phyloP scores from a whole-genome alignment of 2,113 vertebrate species.

The Nerophis lumbriciformis region DNA sequence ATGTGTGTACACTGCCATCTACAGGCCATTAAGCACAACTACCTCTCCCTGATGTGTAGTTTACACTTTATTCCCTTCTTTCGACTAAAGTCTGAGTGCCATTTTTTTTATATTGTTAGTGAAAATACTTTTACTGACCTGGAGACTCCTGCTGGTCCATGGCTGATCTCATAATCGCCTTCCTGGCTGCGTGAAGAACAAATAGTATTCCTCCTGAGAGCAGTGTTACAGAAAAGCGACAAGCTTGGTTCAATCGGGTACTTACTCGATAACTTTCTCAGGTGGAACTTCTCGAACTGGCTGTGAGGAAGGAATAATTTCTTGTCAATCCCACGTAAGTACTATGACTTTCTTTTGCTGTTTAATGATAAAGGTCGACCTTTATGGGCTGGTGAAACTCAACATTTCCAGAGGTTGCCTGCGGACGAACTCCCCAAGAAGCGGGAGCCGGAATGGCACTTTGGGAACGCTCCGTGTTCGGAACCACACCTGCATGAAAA shows the following conservation, averaged over 20 bases:
- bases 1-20: conserved; percentile 40
- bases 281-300: conserved; percentile 71
- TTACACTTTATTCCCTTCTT: background rate
- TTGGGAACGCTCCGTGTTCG: conserved; percentile 18
- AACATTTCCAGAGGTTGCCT: conserved; percentile 69
- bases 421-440: conserved; percentile 62
- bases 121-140: conserved; percentile 68
- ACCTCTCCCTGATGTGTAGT: conserved; percentile 1
- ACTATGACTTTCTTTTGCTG: background rate
- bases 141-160: conserved; percentile 78
- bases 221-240: background rate
- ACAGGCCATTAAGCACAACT: conserved; percentile 22
- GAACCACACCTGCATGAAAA: conserved; percentile 6
- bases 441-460: conserved; percentile 17
- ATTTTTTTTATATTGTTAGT: background rate
- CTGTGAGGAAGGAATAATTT: conserved; percentile 59
- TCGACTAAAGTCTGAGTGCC: background rate
- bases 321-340: background rate
- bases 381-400: conserved; percentile 72
- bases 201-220: background rate
- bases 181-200: conserved; percentile 65
- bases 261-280: conserved; percentile 86
- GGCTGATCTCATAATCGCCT: conserved; percentile 85
- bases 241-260: background rate
- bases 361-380: conserved; percentile 34